Base-by-base conservation (phyloP, 2,888 invertebrate species). In the Erebia epiphron region DNA sequence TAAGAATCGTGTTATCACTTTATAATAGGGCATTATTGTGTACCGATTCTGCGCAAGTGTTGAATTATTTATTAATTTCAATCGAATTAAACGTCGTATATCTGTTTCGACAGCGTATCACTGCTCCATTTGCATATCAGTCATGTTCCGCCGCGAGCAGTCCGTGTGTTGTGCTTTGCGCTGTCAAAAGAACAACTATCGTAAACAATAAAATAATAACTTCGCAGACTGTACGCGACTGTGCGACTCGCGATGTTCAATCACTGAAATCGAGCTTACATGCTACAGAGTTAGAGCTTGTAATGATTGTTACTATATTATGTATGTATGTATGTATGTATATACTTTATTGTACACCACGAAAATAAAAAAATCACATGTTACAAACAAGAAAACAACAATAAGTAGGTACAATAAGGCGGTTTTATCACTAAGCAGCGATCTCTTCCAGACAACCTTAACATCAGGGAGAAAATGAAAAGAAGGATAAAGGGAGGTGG, bases 61-160 rank as follows among this genome's bases (percentile, higher is more conserved):
- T 91, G 90, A 90, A 91, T 91, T 81, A 91, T 91, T 86, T 86
- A 91, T 87, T 79, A 80, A 78, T 82, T 76, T 78, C 79, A 80
- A 86, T 87, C 84, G 83, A 85, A 87, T 87, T 86, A 87, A 84
- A 86, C 81, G 81, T 81, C 82, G 82, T 82, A 82, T 81, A 82
- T 81, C 77, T 74, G 79, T 79, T 78, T 81, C 80, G 79, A 84
- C 81, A 81, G 79, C 79, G 78, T 84, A 85, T 86, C 83, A 76
- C 61, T 82, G 82, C 76, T 82, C 82, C 82, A 89, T 90, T 87
- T 88, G 83, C 89, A 89, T 91, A 85, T 86, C 83, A 84, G 80
- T 79, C 82, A 76, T 81, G 83, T 83, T 82, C 74, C 75, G 76
- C 73, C 70, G 68, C 62, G 62, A 63, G 35, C 73, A 72, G 70